A percentile compares a stretch with the other conserved stretches of the same genome.
These are phyloP conservation scores for Drosophila ananassae DNA, from an alignment of 1,140 invertebrate genomes.

Conservation along the genomic window DNA sequence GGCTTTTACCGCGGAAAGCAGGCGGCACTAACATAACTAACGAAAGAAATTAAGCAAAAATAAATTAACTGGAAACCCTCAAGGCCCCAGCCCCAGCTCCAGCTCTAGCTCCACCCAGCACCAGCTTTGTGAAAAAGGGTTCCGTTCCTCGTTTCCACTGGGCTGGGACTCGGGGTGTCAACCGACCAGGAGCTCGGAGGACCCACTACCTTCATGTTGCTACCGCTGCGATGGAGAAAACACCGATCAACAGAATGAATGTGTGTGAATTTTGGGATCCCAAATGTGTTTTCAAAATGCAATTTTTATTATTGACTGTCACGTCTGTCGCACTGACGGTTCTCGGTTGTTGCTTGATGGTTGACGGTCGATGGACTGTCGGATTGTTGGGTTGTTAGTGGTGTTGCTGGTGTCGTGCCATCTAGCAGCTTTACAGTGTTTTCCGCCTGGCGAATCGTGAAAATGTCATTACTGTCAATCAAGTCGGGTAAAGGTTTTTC, in stretches of 20 bases:
- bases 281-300: conserved; percentile 79
- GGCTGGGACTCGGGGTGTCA: conserved; percentile 21
- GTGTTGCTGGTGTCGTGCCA: conserved; percentile 58
- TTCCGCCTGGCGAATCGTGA: conserved; percentile 77
- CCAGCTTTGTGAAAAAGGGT: conserved; percentile 23
- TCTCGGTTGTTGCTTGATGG: conserved; percentile 6
- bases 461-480: conserved; percentile 81
- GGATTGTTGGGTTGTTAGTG: neutral
- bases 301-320: conserved; percentile 80
- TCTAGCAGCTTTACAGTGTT: conserved; percentile 72
- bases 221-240: conserved; percentile 41
- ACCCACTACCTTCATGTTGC: conserved; percentile 14
- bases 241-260: conserved; percentile 14
- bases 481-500: conserved; percentile 60
- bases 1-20: conserved; percentile 39
- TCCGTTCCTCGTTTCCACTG: conserved; percentile 27
- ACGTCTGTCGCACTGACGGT: conserved; percentile 45
- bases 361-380: neutral
- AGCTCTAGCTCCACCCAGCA: neutral
- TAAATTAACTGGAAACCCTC: conserved; percentile 70
- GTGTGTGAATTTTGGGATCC: conserved; percentile 71
- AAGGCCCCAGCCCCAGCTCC: no score
- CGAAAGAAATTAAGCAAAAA: conserved; percentile 79
- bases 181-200: conserved; percentile 7
- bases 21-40: conserved; percentile 71